Base-by-base conservation (phyloP, 2,888 invertebrate genomes). In the Cryptocheilus praepositus region DNA sequence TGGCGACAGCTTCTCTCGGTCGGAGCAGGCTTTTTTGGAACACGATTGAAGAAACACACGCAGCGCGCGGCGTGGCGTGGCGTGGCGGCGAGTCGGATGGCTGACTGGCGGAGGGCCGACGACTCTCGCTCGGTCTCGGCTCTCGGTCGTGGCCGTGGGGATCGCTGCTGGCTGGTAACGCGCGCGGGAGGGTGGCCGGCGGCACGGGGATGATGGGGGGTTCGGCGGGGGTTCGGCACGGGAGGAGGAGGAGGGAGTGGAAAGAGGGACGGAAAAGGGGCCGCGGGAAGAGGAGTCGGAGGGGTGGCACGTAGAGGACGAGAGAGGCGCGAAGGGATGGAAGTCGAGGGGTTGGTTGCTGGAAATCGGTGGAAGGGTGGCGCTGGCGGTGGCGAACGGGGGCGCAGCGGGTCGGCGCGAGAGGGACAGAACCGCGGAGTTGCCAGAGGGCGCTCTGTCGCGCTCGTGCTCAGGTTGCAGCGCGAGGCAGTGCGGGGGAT, bases 71-170 rank as follows among this genome's bases (percentile, higher is more conserved):
- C 83, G 85, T 80, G 68, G 77, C 77, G 77, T 74, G 58, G 65
- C 77, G 69, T 85, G 79, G 83, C 85, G 83, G 81, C 84, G 83
- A 85, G 85, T 86, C 86, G 85, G 84, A 83, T 86, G 79, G 86
- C 84, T 86, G 86, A 87, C 87, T 87, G 86, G 85, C 86, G 83
- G 83, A 83, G 81, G 84, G 82, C 78, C 80, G 79, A 79, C 83
- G 83, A 83, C 85, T 83, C 80, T 84, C 81, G 85, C 80, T 81
- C 81, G 81, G 74, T 76, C 80, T 77, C 80, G 73, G 80, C 77
- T 77, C 82, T 83, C 82, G 78, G 79, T 77, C 80, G 80, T 82
- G 78, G 82, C 79, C 78, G 81, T 81, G 78, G 83, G 84, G 84
- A 81, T 83, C 80, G 80, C 82, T 82, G 80, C 76, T 75, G 74